These are phyloP conservation scores for Machaerirhynchus nigripectus DNA, from an alignment of 2,113 vertebrate genomes.

Conservation along the genomic window DNA sequence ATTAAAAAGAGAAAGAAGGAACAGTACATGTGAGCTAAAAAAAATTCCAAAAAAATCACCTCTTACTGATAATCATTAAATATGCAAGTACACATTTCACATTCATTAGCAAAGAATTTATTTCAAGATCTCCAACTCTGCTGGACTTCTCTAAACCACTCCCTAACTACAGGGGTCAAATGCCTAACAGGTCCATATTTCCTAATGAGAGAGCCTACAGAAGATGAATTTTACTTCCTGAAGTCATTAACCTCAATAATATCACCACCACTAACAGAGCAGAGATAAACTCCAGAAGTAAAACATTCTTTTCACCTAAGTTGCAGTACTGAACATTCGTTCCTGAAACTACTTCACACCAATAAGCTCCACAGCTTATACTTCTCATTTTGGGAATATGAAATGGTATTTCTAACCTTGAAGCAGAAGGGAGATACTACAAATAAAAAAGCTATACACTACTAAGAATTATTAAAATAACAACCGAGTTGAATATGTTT, in stretches of 20 bases:
- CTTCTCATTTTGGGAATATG: not conserved
- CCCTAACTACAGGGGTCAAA: not conserved
- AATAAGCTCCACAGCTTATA: not conserved
- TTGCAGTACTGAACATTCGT: not conserved
- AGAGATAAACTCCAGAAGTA: not conserved
- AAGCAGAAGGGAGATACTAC: not conserved
- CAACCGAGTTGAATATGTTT: not conserved
- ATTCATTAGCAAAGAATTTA: not conserved
- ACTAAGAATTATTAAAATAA: not conserved
- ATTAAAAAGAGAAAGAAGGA: not conserved
- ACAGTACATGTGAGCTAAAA: not conserved
- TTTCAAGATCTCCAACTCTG: not conserved
- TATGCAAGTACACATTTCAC: not conserved
- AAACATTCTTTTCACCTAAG: not conserved
- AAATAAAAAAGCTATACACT: not conserved
- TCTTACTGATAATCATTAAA: not conserved
- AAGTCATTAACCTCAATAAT: not conserved
- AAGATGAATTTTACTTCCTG: not conserved
- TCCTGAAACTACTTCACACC: not conserved
- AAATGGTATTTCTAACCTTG: not conserved
- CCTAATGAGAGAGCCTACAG: not conserved
- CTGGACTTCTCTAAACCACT: not conserved
- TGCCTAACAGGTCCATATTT: not conserved
- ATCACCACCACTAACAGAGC: not conserved
- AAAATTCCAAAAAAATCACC: not conserved